Evolutionary conservation across 30 jellyfish, hydroid and myxozoan species (phyloP), one percentile per base, ranked within the genome.

Genomic region (Aurelia sp.): DNA sequence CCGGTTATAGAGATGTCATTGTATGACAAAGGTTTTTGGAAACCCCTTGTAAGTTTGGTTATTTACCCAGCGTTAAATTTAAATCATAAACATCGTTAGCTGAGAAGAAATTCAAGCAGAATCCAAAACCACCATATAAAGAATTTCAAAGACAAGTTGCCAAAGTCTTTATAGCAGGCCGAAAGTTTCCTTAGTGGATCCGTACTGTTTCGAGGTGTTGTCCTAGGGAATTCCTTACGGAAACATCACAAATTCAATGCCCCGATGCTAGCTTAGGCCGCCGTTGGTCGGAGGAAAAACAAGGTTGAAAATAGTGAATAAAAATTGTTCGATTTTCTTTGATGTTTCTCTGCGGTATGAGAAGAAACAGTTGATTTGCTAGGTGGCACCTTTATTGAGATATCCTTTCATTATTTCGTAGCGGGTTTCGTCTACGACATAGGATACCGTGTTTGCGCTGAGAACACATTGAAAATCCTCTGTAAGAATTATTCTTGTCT

Each of bases 351-450:
- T 61, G 67, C 88, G 87, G 81, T 84, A 35, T 62, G 71, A 41
- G 87, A 70, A 58, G 81, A 70, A 72, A 68, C 1, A 30, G 87
- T 22, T 55, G 82, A 64, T 71, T 77, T 72, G 93, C 82, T 67
- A 84, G 40, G 93, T 84, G 60, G 87, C 93, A 77, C 82, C 93
- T 72, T 67, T 73, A 84, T 50, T 59, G 50, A 72, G 66, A 84
- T 63, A 59, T 59, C 69, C 47, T 70, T 59, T 62, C 51, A 21
- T 73, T 84, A 70, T 57, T 35, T 55, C 73, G 48, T 81, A 87
- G 87, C 76, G 63, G 93, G 66, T 72, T 66, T 62, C 63, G 13
- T 38, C 5, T 31, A 17, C 63, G 86, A 84, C 93, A 77, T 84
- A 84, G 78, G 72, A 53, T 63, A 77, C 72, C 87, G 84, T 84